Percentiles rank a stretch among this genome's conserved stretches.
These are phyloP conservation scores for Mesoclemmys tuberculata DNA, from an alignment of 2,113 vertebrate species.

Conservation along the genomic window DNA sequence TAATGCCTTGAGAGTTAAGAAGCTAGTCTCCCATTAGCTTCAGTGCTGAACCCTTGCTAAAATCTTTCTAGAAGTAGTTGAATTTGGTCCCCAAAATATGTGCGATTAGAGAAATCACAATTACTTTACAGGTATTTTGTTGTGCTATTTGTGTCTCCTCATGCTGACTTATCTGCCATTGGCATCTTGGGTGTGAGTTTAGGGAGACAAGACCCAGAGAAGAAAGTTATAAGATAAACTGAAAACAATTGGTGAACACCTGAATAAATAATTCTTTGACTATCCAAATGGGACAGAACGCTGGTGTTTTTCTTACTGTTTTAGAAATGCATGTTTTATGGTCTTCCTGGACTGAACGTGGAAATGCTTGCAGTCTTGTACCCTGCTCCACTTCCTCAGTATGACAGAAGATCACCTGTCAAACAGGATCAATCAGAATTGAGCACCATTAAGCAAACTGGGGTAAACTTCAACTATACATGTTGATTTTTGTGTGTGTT, in stretches of 20 bases:
- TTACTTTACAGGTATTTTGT: not conserved
- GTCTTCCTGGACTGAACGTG: conserved; percentile 89
- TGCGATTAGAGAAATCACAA: not conserved
- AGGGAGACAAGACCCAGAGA: not conserved
- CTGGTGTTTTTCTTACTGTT: not conserved
- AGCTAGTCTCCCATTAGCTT: not conserved
- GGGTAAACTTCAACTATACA: conserved; percentile 68
- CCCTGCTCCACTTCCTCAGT: conserved; percentile 91
- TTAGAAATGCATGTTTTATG: conserved; percentile 95
- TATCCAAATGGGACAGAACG: fast-evolving
- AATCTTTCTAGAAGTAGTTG: not conserved
- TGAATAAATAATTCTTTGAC: not conserved
- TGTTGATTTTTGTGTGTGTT: fast-evolving
- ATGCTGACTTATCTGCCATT: not conserved
- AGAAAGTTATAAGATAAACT: not conserved
- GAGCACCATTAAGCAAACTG: conserved; percentile 66
- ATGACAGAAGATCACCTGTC: conserved; percentile 79
- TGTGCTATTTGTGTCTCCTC: not conserved
- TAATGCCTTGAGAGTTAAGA: not conserved
- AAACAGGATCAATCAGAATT: conserved; percentile 78
- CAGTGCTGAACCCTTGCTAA: not conserved
- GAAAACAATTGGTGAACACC: not conserved
- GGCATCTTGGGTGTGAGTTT: not conserved
- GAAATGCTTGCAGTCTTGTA: conserved; percentile 90
- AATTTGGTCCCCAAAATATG: not conserved